Percentiles rank a stretch among this genome's conserved stretches.
phyloP scores from a whole-genome alignment of 2,113 vertebrate species.

The Sebastes schlegelii region DNA sequence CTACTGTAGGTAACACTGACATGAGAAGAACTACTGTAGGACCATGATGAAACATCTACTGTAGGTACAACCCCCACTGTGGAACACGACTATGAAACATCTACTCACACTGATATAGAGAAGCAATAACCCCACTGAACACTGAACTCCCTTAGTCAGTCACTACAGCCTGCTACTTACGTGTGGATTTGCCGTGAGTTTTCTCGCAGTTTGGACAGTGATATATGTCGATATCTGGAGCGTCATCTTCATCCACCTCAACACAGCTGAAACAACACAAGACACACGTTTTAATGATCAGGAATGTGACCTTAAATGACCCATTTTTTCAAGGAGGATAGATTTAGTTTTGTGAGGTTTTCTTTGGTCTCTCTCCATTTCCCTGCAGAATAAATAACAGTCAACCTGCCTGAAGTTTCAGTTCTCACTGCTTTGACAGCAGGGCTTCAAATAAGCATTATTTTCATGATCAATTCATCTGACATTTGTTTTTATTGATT shows the following conservation, averaged over 20 bases:
- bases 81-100: too few relatives aligned
- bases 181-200: conserved; percentile 94
- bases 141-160: too few relatives aligned
- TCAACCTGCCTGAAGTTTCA: background rate
- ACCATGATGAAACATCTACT: too few relatives aligned
- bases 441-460: too few relatives aligned
- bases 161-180: conserved; percentile 82
- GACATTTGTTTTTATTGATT: background rate
- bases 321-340: background rate
- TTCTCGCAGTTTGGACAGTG: conserved; percentile 99
- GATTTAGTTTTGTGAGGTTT: background rate
- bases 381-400: background rate
- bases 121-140: too few relatives aligned
- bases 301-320: background rate
- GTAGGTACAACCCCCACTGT: too few relatives aligned
- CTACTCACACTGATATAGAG: too few relatives aligned
- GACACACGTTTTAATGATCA: background rate
- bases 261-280: conserved; percentile 89
- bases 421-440: background rate
- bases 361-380: background rate
- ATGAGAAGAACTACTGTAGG: too few relatives aligned
- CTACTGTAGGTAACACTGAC: too few relatives aligned
- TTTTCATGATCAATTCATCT: background rate
- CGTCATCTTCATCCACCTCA: conserved; percentile 96
- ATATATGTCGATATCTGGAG: conserved; percentile 97